Base-by-base conservation (phyloP, 2,888 invertebrate species). In the Glaucopsyche alexis region DNA sequence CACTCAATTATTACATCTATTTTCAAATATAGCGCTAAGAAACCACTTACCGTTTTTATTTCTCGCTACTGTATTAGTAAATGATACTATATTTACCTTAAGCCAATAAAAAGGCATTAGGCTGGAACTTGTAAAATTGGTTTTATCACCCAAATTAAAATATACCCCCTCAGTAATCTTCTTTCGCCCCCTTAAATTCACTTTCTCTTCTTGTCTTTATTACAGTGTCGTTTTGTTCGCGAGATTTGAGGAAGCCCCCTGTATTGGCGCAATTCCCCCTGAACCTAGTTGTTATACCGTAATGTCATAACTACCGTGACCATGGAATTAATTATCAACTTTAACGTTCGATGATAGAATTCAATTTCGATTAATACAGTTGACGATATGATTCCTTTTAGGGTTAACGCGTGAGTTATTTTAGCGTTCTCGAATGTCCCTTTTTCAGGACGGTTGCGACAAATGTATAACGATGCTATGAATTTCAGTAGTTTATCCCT, bases 121-220 rank as follows among this genome's bases (percentile, higher is more conserved):
- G 65, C 7, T 29, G 74, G 75, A 78, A 79, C 76, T 71, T 76
- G 76, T 75, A 84, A 81, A 82, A 82, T 85, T 88, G 75, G 84
- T 85, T 86, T 88, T 90, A 89, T 90, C 88, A 88, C 89, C 85
- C 83, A 91, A 92, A 92, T 92, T 92, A 91, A 92, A 90, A 89
- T 91, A 86, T 87, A 88, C 89, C 88, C 85, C 86, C 83, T 82
- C 82, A 86, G 84, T 92, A 92, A 92, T 91, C 91, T 91, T 83
- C 91, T 93, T 91, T 91, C 88, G 88, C 90, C 88, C 91, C 90
- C 91, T 94, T 94, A 94, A 94, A 94, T 94, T 94, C 94, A 94
- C 94, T 94, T 94, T 94, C 94, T 93, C 91, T 89, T 89, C 93
- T 90, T 88, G 89, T 94, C 94, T 94, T 94, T 94, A 94, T 94